Evolutionary conservation across 2,113 vertebrate species (phyloP).

Genomic region (Ophiodon elongatus): DNA sequence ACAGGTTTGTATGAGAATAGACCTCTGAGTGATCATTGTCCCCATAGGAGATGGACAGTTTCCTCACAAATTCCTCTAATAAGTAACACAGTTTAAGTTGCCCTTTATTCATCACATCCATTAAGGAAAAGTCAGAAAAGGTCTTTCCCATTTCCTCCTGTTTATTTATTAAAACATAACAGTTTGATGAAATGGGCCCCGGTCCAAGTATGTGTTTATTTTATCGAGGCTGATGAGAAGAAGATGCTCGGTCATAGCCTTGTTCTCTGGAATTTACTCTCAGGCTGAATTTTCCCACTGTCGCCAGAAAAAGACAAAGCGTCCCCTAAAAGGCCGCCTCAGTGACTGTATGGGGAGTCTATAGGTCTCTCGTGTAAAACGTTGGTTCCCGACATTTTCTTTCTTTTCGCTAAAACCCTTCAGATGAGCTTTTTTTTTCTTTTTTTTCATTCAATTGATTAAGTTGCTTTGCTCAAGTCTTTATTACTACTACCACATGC

Average conservation of each 20-base stretch:
- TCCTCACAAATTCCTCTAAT: slow-evolving; percentile 17
- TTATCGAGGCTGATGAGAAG: slow-evolving; percentile 71
- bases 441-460: neutral
- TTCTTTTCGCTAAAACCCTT: neutral
- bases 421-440: neutral
- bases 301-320: slow-evolving; percentile 64
- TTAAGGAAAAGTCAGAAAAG: slow-evolving; percentile 45
- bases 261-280: slow-evolving; percentile 71
- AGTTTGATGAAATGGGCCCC: slow-evolving; percentile 72
- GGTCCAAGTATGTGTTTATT: slow-evolving; percentile 78
- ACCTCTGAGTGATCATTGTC: neutral
- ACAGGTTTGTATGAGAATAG: slow-evolving; percentile 80
- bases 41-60: neutral
- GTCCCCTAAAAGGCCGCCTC: slow-evolving; percentile 38
- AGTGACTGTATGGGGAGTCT: slow-evolving; percentile 34
- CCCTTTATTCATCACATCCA: slow-evolving; percentile 48
- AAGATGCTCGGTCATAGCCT: slow-evolving; percentile 68
- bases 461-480: neutral
- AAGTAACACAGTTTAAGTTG: slow-evolving; percentile 2
- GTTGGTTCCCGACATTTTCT: neutral
- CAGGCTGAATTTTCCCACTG: slow-evolving; percentile 74
- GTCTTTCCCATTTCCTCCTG: slow-evolving; percentile 74
- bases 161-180: slow-evolving; percentile 79
- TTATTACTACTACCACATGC: too few relatives aligned
- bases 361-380: neutral